phyloP scores from a whole-genome alignment of 2,888 invertebrate species.

The Pteria penguin region DNA sequence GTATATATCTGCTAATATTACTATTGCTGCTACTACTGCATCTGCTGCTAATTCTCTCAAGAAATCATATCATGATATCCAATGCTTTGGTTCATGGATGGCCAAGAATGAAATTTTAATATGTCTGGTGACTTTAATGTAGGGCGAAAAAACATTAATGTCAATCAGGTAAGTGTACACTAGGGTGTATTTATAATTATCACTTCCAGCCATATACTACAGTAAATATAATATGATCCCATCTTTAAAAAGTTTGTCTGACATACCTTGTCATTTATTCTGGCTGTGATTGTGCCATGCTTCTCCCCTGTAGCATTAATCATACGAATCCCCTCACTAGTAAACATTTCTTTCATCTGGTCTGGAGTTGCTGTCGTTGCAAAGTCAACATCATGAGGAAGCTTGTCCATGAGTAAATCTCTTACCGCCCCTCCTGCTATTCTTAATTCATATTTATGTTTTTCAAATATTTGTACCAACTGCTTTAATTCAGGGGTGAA shows the following conservation, averaged over 20 bases:
- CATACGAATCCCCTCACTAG: slow-evolving; percentile 90
- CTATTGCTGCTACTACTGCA: too few relatives aligned
- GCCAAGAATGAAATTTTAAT: too few relatives aligned
- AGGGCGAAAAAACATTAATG: not conserved
- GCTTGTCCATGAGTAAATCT: slow-evolving; percentile 80
- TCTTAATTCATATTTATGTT: slow-evolving; percentile 87
- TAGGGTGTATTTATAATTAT: not conserved
- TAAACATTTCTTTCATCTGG: slow-evolving; percentile 97
- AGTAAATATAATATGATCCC: not conserved
- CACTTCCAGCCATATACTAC: not conserved
- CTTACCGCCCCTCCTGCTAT: slow-evolving; percentile 98
- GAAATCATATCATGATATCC: too few relatives aligned
- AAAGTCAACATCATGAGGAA: slow-evolving; percentile 92
- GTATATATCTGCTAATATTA: too few relatives aligned
- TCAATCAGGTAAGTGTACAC: not conserved
- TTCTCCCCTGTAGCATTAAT: slow-evolving; percentile 86
- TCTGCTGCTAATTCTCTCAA: too few relatives aligned
- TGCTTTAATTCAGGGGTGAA: slow-evolving; percentile 90
- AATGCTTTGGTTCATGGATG: too few relatives aligned
- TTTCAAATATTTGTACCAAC: slow-evolving; percentile 88
- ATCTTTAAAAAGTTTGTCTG: not conserved
- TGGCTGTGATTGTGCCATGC: slow-evolving; percentile 92
- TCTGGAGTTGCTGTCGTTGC: slow-evolving; percentile 97
- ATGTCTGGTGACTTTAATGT: too few relatives aligned
- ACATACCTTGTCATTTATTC: slow-evolving; percentile 95